phyloP scores from a whole-genome alignment of 2,113 vertebrate genomes.

The Sturnus vulgaris region DNA sequence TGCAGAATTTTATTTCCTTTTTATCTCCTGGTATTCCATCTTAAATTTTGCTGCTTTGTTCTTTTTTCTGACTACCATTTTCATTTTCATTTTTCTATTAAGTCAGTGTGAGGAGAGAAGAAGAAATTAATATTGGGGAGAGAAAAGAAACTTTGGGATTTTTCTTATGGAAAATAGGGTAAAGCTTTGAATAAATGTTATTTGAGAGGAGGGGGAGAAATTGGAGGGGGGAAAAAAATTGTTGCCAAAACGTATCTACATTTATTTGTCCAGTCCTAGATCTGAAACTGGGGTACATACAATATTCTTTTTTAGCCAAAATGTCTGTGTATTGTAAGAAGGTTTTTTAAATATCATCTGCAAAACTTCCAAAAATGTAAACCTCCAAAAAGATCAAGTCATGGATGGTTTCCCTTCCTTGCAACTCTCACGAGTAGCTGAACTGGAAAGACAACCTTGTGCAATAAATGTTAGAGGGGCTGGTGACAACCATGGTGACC shows the following conservation, averaged over 20 bases:
- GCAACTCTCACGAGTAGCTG: accelerated
- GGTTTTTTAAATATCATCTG: neutral
- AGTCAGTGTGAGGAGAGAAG: neutral
- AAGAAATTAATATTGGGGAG: neutral
- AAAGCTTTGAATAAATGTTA: neutral
- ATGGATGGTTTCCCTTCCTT: neutral
- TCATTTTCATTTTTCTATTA: neutral
- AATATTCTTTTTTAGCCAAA: neutral
- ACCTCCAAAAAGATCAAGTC: neutral
- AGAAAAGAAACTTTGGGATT: neutral
- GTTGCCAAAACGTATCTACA: neutral
- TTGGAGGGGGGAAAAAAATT: neutral
- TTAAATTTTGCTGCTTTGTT: neutral
- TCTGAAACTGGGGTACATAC: neutral
- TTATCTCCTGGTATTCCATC: neutral
- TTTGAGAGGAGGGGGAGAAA: neutral
- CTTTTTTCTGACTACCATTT: neutral
- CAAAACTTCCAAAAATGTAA: neutral
- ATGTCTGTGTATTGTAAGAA: neutral
- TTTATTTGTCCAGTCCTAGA: neutral
- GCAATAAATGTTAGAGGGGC: neutral
- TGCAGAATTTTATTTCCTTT: neutral
- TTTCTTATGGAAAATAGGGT: neutral
- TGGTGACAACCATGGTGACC: neutral
- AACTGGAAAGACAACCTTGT: neutral